Evolutionary conservation across 2,113 vertebrate genomes (phyloP).

Genomic region (Athene cunicularia): DNA sequence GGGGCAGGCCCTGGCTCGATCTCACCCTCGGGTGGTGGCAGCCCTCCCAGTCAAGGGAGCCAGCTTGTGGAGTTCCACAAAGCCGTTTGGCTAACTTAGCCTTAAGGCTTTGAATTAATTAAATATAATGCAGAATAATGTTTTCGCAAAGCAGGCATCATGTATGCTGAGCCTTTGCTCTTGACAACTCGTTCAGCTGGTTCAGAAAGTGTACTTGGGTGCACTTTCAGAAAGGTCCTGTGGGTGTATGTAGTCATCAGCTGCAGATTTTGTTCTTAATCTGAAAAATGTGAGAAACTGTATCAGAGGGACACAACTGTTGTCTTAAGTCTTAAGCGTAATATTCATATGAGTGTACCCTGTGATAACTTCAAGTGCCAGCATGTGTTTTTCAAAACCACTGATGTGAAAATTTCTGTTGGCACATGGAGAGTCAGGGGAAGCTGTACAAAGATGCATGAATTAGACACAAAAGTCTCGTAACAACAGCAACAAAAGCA

Average conservation of each 20-base stretch:
- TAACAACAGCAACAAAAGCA: not conserved
- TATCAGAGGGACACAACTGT: accelerated
- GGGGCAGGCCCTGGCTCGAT: not conserved
- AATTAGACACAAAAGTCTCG: not conserved
- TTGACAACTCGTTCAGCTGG: not conserved
- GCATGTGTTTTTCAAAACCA: not conserved
- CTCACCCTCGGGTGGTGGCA: too few relatives aligned
- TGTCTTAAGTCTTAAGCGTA: not conserved
- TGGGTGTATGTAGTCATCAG: too few relatives aligned
- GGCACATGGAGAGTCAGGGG: not conserved
- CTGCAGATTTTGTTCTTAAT: not conserved
- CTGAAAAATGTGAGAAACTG: not conserved
- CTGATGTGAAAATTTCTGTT: not conserved
- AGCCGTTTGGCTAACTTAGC: too few relatives aligned
- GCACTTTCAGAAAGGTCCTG: not conserved
- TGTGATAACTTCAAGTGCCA: not conserved
- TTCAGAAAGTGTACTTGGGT: not conserved
- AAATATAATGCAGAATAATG: not conserved
- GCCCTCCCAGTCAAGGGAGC: not conserved
- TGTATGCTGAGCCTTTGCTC: not conserved
- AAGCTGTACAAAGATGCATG: not conserved
- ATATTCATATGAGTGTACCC: too few relatives aligned
- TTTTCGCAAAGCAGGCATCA: too few relatives aligned
- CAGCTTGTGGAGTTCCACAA: not conserved
- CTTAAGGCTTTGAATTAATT: too few relatives aligned